phyloP scores from a whole-genome alignment of 2,797 vertebrate species.

The Ciconia nigra region DNA sequence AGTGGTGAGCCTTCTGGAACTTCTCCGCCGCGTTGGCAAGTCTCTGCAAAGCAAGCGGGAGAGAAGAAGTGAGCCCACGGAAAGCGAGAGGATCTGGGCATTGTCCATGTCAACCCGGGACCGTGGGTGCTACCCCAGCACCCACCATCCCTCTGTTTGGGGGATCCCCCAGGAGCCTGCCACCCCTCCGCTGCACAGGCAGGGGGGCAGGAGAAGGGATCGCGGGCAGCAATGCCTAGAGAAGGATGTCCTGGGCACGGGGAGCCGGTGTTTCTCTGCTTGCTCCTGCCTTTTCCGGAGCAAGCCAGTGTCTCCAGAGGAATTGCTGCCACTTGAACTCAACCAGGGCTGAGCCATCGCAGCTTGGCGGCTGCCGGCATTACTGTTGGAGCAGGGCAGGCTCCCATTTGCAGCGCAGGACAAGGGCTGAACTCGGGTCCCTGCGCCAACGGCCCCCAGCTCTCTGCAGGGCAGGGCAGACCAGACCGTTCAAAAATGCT shows the following conservation, averaged over 20 bases:
- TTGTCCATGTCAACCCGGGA: background rate
- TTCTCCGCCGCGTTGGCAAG: conserved; percentile 89
- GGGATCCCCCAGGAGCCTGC: background rate
- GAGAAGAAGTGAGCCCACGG: background rate
- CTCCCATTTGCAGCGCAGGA: background rate
- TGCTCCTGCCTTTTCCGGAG: background rate
- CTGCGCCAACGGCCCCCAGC: fast-evolving
- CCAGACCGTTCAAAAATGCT: background rate
- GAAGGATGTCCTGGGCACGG: fast-evolving
- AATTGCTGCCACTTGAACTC: background rate
- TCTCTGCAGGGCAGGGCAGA: background rate
- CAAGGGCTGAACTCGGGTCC: background rate
- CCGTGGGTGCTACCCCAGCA: fast-evolving
- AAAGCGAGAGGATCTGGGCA: background rate
- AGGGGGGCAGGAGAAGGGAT: background rate
- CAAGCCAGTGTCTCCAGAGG: background rate
- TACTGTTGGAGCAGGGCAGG: fast-evolving
- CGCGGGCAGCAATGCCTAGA: background rate
- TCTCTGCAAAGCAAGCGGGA: conserved; percentile 77
- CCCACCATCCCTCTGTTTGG: background rate
- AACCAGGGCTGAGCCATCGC: background rate
- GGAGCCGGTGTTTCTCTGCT: background rate
- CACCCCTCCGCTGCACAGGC: background rate
- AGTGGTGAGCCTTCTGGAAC: conserved; percentile 91
- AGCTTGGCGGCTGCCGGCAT: background rate